These are phyloP conservation scores for Oscheius sp. DNA, from an alignment of 2,888 invertebrate species.

Conservation along the genomic window DNA sequence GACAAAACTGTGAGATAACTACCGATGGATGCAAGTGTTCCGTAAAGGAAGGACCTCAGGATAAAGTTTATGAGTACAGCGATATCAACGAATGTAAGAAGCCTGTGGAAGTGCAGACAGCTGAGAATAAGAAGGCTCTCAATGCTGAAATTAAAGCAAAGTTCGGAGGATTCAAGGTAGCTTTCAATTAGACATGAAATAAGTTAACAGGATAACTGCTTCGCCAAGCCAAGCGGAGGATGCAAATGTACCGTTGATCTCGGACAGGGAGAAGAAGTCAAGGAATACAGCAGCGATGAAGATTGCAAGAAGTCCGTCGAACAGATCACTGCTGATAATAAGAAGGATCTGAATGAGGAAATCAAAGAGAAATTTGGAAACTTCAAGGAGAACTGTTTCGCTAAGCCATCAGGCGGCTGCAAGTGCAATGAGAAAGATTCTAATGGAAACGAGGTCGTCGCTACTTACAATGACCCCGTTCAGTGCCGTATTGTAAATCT, in stretches of 20 bases:
- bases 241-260: slow-evolving; percentile 58
- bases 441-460: slow-evolving; percentile 61
- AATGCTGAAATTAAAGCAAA: slow-evolving; percentile 52
- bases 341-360: slow-evolving; percentile 65
- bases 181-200: not conserved
- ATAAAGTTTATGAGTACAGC: slow-evolving; percentile 45
- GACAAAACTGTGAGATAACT: slow-evolving; percentile 7
- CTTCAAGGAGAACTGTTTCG: slow-evolving; percentile 67
- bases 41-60: slow-evolving; percentile 53
- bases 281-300: slow-evolving; percentile 40
- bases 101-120: slow-evolving; percentile 53
- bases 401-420: slow-evolving; percentile 63
- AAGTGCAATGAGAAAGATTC: slow-evolving; percentile 66
- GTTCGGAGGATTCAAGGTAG: slow-evolving; percentile 57
- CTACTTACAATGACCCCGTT: slow-evolving; percentile 54
- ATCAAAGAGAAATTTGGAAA: slow-evolving; percentile 63
- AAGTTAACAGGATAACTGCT: slow-evolving; percentile 59
- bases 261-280: slow-evolving; percentile 55
- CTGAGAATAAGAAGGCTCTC: slow-evolving; percentile 52
- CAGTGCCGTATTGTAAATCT: slow-evolving; percentile 52
- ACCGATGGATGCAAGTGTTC: slow-evolving; percentile 55
- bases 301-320: slow-evolving; percentile 55
- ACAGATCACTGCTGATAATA: slow-evolving; percentile 61
- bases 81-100: slow-evolving; percentile 55
- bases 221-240: slow-evolving; percentile 58